Percentiles rank a stretch among this genome's conserved stretches.
phyloP scores from a whole-genome alignment of 2,888 invertebrate species.

The Chalcis sispes region DNA sequence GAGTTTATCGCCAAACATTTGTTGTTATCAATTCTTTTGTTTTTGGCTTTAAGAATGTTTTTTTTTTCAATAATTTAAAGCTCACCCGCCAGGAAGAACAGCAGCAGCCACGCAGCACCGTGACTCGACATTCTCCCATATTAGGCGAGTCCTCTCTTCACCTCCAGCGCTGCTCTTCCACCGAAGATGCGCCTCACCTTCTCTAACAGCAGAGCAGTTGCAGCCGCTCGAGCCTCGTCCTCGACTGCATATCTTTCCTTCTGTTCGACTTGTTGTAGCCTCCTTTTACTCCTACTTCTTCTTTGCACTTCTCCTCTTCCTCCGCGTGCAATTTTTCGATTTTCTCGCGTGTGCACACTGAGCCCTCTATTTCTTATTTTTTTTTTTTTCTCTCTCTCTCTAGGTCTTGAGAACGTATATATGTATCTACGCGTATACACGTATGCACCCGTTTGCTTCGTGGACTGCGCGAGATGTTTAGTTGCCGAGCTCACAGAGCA shows the following conservation, averaged over 20 bases:
- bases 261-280: not conserved
- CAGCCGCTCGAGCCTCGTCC: not conserved
- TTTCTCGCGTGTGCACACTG: too few species aligned
- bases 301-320: too few species aligned
- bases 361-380: too few species aligned
- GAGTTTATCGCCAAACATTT: too few species aligned
- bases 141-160: slow-evolving; percentile 37
- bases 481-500: too few species aligned
- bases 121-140: slow-evolving; percentile 56
- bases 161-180: not conserved
- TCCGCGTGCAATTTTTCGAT: too few species aligned
- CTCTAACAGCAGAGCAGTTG: not conserved
- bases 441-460: not conserved
- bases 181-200: not conserved
- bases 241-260: slow-evolving; percentile 12
- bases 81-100: slow-evolving; percentile 50
- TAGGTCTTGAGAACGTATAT: not conserved
- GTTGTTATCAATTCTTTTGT: too few species aligned
- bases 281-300: too few species aligned
- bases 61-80: too few species aligned
- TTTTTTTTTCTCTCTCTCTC: too few species aligned
- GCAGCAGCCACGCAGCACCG: slow-evolving; percentile 41
- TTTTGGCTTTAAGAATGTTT: too few species aligned
- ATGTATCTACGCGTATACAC: not conserved
- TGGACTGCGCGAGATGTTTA: too few species aligned